phyloP scores from a whole-genome alignment of 2,113 vertebrate species.

The Ophiodon elongatus region DNA sequence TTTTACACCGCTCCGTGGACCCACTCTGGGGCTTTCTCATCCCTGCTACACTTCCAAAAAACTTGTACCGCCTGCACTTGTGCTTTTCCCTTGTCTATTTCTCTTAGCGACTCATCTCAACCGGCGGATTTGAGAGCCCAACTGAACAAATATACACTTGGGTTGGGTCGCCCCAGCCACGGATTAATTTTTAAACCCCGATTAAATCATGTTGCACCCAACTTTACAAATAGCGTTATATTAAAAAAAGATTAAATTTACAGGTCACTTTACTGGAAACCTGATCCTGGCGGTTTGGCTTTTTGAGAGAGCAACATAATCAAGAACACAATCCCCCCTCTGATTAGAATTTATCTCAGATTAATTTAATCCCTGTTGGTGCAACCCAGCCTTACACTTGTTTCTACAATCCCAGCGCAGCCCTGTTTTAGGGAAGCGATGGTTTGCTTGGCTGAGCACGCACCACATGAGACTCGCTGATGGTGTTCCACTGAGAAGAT shows the following conservation, averaged over 20 bases:
- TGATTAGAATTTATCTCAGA: neutral
- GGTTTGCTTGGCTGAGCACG: neutral
- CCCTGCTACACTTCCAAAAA: slow-evolving; percentile 50
- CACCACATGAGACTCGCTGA: slow-evolving; percentile 2
- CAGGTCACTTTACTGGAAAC: neutral
- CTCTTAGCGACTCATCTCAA: slow-evolving; percentile 43
- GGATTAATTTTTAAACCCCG: neutral
- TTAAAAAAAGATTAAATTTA: neutral
- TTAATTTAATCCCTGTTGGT: neutral
- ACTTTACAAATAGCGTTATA: neutral
- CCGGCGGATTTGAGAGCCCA: slow-evolving; percentile 30
- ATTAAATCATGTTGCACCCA: neutral
- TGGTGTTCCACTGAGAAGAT: slow-evolving; percentile 30
- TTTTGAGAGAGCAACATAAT: neutral
- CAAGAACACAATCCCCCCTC: neutral
- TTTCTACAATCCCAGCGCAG: slow-evolving; percentile 42
- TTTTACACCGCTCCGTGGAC: slow-evolving; percentile 59
- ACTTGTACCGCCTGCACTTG: slow-evolving; percentile 50
- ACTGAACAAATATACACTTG: slow-evolving; percentile 42
- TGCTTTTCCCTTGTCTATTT: slow-evolving; percentile 52
- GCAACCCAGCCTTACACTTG: slow-evolving; percentile 1
- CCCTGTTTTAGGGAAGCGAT: slow-evolving; percentile 44
- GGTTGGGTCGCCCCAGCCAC: neutral
- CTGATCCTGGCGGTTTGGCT: neutral
- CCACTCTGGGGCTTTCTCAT: slow-evolving; percentile 54